Evolutionary conservation across 2,113 vertebrate genomes (phyloP).

Genomic region (Urocitellus parryii): DNA sequence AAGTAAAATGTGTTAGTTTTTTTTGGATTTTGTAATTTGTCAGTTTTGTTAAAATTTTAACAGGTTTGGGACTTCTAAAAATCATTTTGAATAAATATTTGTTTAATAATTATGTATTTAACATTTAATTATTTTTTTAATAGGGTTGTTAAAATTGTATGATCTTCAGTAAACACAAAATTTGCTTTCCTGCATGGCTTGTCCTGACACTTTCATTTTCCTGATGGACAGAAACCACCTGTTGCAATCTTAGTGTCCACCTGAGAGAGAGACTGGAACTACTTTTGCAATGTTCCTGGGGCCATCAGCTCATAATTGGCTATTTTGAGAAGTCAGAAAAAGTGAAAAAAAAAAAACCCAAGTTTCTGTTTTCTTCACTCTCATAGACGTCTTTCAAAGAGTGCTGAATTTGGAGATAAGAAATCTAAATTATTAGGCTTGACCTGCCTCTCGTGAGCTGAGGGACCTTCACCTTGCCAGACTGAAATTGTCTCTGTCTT

Average conservation of each 20-base stretch:
- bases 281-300: background rate
- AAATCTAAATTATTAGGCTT: background rate
- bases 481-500: background rate
- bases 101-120: background rate
- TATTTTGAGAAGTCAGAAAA: background rate
- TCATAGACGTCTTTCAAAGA: background rate
- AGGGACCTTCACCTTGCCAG: background rate
- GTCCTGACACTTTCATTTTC: background rate
- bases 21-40: background rate
- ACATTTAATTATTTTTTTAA: slow-evolving; percentile 37
- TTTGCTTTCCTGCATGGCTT: background rate
- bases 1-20: background rate
- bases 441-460: background rate
- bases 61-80: background rate
- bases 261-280: background rate
- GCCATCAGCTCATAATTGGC: background rate
- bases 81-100: background rate
- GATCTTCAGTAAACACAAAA: background rate
- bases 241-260: background rate
- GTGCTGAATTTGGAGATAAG: background rate
- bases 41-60: background rate
- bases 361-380: background rate
- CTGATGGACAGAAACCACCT: background rate
- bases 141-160: background rate
- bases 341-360: background rate